Conservation (phyloP, 2,797 vertebrate species). For the Tamandua tetradactyla region DNA sequence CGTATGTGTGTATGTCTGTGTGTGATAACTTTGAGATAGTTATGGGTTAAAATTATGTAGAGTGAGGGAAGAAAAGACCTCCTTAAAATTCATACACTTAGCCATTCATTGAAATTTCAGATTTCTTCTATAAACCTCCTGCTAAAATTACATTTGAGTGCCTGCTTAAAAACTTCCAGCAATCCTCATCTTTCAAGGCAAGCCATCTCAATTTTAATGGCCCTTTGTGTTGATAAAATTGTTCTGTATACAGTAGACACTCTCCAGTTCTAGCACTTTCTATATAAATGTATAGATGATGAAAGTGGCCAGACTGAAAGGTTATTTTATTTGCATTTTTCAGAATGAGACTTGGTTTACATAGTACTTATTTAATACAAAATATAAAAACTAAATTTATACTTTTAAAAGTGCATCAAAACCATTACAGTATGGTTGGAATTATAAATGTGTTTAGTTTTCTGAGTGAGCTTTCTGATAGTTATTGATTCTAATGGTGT, state of each 20-base stretch:
- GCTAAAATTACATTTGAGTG: background rate
- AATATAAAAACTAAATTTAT: background rate
- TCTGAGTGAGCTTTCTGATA: background rate
- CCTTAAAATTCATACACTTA: constrained; percentile 18
- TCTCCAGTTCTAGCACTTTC: background rate
- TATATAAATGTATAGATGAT: background rate
- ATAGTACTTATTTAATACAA: background rate
- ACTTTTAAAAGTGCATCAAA: background rate
- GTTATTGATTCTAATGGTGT: background rate
- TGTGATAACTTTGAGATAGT: background rate
- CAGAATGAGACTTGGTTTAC: background rate
- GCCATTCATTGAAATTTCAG: background rate
- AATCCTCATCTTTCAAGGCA: background rate
- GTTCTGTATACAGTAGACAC: background rate
- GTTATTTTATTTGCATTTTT: constrained; percentile 42
- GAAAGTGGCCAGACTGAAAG: background rate
- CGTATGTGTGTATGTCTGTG: background rate
- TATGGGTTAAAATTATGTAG: background rate
- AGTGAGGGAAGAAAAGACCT: background rate
- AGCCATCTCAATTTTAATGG: background rate
- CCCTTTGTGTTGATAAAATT: background rate
- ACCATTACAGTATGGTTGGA: background rate
- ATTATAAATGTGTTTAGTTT: background rate
- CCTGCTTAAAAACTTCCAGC: background rate
- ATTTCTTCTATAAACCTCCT: background rate